A percentile compares a stretch with the other conserved stretches of the same genome.
Evolutionary conservation across 2,113 vertebrate species (phyloP).

Genomic region (Prinia subflava): DNA sequence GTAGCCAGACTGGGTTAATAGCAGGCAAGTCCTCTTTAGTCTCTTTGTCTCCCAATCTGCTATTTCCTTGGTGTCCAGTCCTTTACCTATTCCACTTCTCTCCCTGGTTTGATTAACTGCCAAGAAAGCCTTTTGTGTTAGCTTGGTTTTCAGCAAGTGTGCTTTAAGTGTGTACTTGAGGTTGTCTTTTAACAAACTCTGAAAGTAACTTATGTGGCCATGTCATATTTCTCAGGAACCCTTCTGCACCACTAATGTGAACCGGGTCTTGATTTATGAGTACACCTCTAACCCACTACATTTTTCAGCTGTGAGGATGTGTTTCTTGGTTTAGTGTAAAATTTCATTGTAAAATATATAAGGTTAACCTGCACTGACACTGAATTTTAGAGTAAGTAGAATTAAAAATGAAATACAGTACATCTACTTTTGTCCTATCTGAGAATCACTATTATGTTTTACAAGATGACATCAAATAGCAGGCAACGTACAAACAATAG

Average conservation of each 20-base stretch:
- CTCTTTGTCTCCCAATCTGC: not conserved
- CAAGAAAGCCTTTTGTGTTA: not conserved
- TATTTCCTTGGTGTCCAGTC: not conserved
- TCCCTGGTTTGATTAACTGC: not conserved
- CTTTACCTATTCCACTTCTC: not conserved
- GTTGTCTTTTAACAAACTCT: not conserved
- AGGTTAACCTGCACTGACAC: not conserved
- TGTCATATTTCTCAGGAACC: not conserved
- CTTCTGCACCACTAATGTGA: not conserved
- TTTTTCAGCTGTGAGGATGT: not conserved
- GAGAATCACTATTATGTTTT: not conserved
- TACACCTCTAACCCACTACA: not conserved
- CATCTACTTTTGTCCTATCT: not conserved
- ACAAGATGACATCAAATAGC: not conserved
- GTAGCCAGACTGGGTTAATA: not conserved
- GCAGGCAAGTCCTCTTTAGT: not conserved
- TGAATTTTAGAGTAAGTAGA: not conserved
- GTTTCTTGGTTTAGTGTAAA: not conserved
- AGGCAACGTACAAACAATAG: not conserved
- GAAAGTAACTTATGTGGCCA: not conserved
- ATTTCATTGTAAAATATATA: not conserved
- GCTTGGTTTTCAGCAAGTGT: not conserved
- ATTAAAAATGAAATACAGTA: not conserved
- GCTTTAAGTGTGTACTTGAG: not conserved
- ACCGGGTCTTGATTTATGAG: not conserved